Evolutionary conservation across 1,140 invertebrate species (phyloP).

Genomic region (Phthorimaea operculella): DNA sequence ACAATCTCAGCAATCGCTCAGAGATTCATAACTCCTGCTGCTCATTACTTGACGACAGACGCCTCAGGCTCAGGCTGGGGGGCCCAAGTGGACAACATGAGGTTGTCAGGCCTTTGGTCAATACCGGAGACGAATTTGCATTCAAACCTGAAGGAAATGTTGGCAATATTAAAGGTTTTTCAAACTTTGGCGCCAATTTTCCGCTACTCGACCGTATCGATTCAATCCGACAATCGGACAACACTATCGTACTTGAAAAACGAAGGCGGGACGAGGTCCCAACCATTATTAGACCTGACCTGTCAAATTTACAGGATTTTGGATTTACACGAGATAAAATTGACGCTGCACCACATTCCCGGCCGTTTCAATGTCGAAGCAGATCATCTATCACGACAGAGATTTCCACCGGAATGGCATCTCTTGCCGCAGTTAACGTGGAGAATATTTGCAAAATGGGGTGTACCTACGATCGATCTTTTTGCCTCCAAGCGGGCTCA

Average conservation of each 20-base stretch:
- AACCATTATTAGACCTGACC: background rate
- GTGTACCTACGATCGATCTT: background rate
- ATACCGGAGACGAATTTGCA: conserved; percentile 18
- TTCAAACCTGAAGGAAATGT: conserved; percentile 29
- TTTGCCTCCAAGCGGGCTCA: background rate
- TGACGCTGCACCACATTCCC: background rate
- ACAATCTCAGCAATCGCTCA: background rate
- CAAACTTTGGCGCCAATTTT: conserved; percentile 10
- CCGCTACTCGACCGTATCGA: conserved; percentile 11
- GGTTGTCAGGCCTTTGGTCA: conserved; percentile 17
- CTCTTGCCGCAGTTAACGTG: background rate
- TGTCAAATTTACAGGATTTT: background rate
- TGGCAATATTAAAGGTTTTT: conserved; percentile 17
- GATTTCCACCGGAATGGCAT: background rate
- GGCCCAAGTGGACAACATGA: background rate
- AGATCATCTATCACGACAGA: background rate
- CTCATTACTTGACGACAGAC: conserved; percentile 1
- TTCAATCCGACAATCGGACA: conserved; percentile 32
- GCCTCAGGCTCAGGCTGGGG: conserved; percentile 1
- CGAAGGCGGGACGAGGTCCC: conserved; percentile 18
- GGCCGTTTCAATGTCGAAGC: conserved; percentile 3
- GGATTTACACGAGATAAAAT: background rate
- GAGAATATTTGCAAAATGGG: background rate
- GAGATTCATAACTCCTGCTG: background rate
- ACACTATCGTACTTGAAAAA: conserved; percentile 23